These are phyloP conservation scores for Cosmia pyralina DNA, from an alignment of 2,888 invertebrate species.

Conservation along the genomic window DNA sequence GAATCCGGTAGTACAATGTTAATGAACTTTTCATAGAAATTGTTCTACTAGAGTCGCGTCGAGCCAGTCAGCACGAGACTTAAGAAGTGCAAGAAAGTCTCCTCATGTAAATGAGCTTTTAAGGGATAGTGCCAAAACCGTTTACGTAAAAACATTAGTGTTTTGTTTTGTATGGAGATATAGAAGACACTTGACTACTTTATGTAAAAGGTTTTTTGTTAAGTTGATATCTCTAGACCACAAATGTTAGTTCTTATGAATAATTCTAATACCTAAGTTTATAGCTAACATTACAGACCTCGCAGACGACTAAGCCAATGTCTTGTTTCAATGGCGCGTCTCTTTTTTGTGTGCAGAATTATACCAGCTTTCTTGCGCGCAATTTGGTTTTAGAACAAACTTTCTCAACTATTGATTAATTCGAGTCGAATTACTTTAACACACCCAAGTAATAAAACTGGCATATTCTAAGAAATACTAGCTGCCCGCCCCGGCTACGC, in stretches of 20 bases:
- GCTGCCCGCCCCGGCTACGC: too few relatives aligned
- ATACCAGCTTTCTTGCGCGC: neutral
- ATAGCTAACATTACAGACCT: neutral
- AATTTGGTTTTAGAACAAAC: slow-evolving; percentile 2
- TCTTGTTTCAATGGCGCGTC: neutral
- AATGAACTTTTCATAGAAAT: too few relatives aligned
- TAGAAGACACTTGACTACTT: slow-evolving; percentile 14
- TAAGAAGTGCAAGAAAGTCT: neutral
- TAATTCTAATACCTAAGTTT: slow-evolving; percentile 12
- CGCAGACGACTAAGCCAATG: neutral
- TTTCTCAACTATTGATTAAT: slow-evolving; percentile 7
- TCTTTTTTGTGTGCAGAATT: neutral
- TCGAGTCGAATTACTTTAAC: neutral
- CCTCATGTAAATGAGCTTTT: slow-evolving; percentile 16
- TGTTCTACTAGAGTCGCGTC: too few relatives aligned
- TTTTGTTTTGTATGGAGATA: slow-evolving; percentile 56
- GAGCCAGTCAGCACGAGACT: too few relatives aligned
- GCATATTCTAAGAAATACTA: too few relatives aligned
- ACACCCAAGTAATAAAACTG: neutral
- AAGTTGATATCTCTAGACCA: slow-evolving; percentile 7
- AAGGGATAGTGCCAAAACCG: slow-evolving; percentile 69
- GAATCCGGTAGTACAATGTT: neutral
- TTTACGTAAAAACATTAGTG: slow-evolving; percentile 66
- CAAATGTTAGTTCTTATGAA: slow-evolving; percentile 23
- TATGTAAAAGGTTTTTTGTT: slow-evolving; percentile 38